A percentile compares a stretch with the other conserved stretches of the same genome.
Conservation (phyloP, 2,797 vertebrate genomes). For the Champsocephalus gunnari region DNA sequence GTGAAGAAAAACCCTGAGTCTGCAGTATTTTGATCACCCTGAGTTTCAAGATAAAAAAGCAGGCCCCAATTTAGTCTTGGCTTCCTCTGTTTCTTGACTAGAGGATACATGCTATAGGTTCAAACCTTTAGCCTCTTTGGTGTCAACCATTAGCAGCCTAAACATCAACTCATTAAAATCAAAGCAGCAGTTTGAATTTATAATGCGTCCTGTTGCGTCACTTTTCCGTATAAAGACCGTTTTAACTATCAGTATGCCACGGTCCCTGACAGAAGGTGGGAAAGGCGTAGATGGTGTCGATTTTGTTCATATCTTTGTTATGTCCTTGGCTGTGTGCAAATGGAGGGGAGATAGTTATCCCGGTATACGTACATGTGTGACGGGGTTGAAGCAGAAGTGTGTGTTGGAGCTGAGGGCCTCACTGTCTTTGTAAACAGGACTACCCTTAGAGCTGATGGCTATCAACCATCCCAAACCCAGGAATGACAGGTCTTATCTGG, state of each 20-base stretch:
- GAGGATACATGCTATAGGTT: conserved; percentile 32
- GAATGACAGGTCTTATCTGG: conserved; percentile 74
- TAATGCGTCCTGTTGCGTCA: not conserved
- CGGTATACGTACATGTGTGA: conserved; percentile 49
- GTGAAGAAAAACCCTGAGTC: conserved; percentile 72
- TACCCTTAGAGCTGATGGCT: conserved; percentile 62
- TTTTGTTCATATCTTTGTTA: conserved; percentile 42
- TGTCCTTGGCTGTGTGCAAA: conserved; percentile 56
- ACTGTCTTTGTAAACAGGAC: conserved; percentile 73
- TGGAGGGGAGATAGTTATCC: conserved; percentile 32
- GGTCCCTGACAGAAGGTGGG: conserved; percentile 16
- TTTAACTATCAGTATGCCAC: not conserved
- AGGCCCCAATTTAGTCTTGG: conserved; percentile 41
- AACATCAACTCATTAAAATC: conserved; percentile 19
- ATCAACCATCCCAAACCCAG: conserved; percentile 60
- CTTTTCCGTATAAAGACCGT: not conserved
- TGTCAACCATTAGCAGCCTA: conserved; percentile 8
- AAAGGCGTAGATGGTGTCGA: conserved; percentile 39
- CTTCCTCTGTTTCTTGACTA: conserved; percentile 45
- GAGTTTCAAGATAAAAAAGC: conserved; percentile 63
- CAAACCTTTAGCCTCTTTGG: conserved; percentile 10
- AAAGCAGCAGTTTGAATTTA: conserved; percentile 13
- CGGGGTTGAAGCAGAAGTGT: conserved; percentile 35
- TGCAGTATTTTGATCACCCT: conserved; percentile 83
- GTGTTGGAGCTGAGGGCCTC: conserved; percentile 51